phyloP scores from a whole-genome alignment of 1,140 invertebrate species.

The Agraylea sexmaculata region DNA sequence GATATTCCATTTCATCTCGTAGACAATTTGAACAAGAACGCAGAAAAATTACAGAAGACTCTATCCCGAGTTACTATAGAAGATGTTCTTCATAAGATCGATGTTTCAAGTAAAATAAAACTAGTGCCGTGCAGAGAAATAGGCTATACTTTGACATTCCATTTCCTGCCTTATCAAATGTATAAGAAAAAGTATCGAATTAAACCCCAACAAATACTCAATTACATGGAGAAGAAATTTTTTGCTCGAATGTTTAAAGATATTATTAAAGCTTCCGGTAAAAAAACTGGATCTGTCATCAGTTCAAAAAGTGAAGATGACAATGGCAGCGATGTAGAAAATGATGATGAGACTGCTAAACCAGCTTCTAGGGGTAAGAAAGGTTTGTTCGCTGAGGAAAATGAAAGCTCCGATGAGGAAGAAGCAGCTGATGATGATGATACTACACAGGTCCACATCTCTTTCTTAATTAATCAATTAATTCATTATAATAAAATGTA shows the following conservation, averaged over 20 bases:
- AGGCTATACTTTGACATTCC: slow-evolving; percentile 49
- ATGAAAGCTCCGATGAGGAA: slow-evolving; percentile 69
- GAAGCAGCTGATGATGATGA: slow-evolving; percentile 59
- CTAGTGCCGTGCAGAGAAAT: slow-evolving; percentile 41
- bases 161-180: slow-evolving; percentile 57
- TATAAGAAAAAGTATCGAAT: slow-evolving; percentile 62
- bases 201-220: slow-evolving; percentile 56
- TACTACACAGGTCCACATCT: slow-evolving; percentile 28
- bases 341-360: slow-evolving; percentile 47
- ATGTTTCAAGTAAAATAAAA: slow-evolving; percentile 50
- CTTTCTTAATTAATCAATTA: not conserved
- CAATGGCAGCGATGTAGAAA: slow-evolving; percentile 48
- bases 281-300: slow-evolving; percentile 13
- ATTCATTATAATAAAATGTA: slow-evolving; percentile 5
- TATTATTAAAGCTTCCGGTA: slow-evolving; percentile 30
- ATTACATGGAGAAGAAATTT: slow-evolving; percentile 52
- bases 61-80: slow-evolving; percentile 65
- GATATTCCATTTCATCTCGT: slow-evolving; percentile 68
- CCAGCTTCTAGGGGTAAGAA: slow-evolving; percentile 34
- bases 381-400: slow-evolving; percentile 32
- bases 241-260: slow-evolving; percentile 48
- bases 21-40: slow-evolving; percentile 43
- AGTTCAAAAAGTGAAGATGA: slow-evolving; percentile 29
- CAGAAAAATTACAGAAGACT: slow-evolving; percentile 55
- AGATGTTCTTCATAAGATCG: slow-evolving; percentile 66